Evolutionary conservation across 2,888 invertebrate genomes (phyloP), one percentile per base, ranked within the genome.

Genomic region (Ophion costatus): DNA sequence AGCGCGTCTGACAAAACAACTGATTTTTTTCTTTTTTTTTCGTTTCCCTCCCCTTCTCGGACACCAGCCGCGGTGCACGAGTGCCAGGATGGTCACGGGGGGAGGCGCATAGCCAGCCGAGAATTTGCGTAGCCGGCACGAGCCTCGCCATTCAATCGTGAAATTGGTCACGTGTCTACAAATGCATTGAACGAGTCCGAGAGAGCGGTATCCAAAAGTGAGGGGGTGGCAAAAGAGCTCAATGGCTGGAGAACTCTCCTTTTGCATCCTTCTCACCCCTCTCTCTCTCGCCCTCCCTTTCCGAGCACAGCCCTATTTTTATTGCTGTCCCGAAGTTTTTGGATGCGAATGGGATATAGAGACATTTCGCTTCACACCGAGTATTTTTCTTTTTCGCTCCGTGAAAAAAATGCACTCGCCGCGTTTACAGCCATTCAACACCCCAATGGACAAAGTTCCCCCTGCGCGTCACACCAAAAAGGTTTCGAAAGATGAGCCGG

Each of bases 151-250:
- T 90, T 91, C 88, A 89, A 76, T 90, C 88, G 89, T 90, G 82
- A 92, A 92, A 92, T 92, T 92, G 91, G 92, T 90, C 92, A 90
- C 92, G 92, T 92, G 92, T 88, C 91, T 87, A 87, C 87, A 89
- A 91, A 90, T 90, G 87, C 89, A 89, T 90, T 87, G 88, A 90
- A 87, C 84, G 87, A 84, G 88, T 84, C 83, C 80, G 63, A 70
- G 79, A 51, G 51, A 17, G 64, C 29, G 73, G 69, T 78, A 42
- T 42, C 45, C 24, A 51, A 79, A 80, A 63, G 81, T 71, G 61
- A 80, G 74, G 66, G 86, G 59, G 51, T 42, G 29, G 71, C 33
- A 80, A 45, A 29, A 66, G 38, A 61, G 64, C 22, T 66, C 78
- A 77, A 76, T 80, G 80, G 74, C 45, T 24, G 59, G 63, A 75